Evolutionary conservation across 2,888 invertebrate genomes (phyloP).

Genomic region (Philereme transversata): DNA sequence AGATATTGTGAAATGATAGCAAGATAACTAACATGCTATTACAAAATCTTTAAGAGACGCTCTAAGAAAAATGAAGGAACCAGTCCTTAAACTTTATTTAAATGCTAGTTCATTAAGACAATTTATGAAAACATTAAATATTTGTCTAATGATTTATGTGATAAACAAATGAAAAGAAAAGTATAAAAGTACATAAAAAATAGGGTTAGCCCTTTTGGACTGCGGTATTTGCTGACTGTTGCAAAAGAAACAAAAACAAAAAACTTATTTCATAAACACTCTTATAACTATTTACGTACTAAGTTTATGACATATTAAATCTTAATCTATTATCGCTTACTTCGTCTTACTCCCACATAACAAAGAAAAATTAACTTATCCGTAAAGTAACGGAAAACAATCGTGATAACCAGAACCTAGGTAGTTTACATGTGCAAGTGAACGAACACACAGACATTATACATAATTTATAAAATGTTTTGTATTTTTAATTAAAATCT

Average conservation of each 20-base stretch:
- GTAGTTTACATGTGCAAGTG: slow-evolving; percentile 14
- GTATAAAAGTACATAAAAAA: slow-evolving; percentile 38
- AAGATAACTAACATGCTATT: slow-evolving; percentile 20
- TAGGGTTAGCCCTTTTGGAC: slow-evolving; percentile 49
- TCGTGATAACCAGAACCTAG: slow-evolving; percentile 4
- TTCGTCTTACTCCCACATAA: slow-evolving; percentile 38
- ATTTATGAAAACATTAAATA: too few relatives aligned
- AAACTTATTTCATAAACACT: slow-evolving; percentile 42
- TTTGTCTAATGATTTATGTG: too few relatives aligned
- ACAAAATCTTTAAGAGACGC: background rate
- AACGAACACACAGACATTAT: too few relatives aligned
- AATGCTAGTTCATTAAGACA: background rate
- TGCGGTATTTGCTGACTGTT: slow-evolving; percentile 46
- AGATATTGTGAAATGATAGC: slow-evolving; percentile 9
- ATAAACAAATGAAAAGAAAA: slow-evolving; percentile 16
- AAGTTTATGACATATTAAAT: slow-evolving; percentile 35
- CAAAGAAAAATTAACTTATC: slow-evolving; percentile 11
- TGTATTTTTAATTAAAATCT: too few relatives aligned
- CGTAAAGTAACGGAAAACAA: slow-evolving; percentile 48
- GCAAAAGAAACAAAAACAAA: slow-evolving; percentile 51
- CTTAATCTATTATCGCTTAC: slow-evolving; percentile 44
- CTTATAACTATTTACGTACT: slow-evolving; percentile 26
- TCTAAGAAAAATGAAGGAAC: background rate
- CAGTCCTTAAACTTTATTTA: slow-evolving; percentile 1
- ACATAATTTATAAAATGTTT: too few relatives aligned